phyloP scores from a whole-genome alignment of 2,113 vertebrate genomes.

The Electrona antarctica region DNA sequence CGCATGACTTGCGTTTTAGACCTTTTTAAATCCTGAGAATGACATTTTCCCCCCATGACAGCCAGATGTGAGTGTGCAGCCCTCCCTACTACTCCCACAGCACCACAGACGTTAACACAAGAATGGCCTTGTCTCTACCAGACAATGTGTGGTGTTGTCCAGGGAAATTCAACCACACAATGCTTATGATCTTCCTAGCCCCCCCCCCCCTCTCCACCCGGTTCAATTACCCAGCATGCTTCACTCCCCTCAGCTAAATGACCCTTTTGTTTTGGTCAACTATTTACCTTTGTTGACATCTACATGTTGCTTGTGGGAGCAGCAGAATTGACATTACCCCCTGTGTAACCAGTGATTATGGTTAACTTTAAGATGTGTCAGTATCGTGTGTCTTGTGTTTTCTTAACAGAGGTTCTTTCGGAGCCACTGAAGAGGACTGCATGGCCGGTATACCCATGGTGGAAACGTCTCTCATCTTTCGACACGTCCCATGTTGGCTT shows the following conservation, averaged over 20 bases:
- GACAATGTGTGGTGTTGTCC: slow-evolving; percentile 69
- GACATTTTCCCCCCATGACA: slow-evolving; percentile 20
- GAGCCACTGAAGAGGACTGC: slow-evolving; percentile 4
- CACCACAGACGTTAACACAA: slow-evolving; percentile 51
- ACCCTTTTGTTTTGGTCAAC: slow-evolving; percentile 51
- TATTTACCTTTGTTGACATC: slow-evolving; percentile 53
- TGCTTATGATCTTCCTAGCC: slow-evolving; percentile 43
- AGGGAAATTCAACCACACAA: slow-evolving; percentile 50
- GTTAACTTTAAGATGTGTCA: background rate
- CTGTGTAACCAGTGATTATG: background rate
- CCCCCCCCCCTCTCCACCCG: slow-evolving; percentile 5
- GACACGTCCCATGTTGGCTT: background rate
- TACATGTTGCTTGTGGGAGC: slow-evolving; percentile 29
- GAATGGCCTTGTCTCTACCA: slow-evolving; percentile 59
- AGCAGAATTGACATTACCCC: slow-evolving; percentile 2
- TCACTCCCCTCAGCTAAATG: slow-evolving; percentile 48
- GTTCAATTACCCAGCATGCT: slow-evolving; percentile 70
- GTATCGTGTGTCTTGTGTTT: slow-evolving; percentile 12
- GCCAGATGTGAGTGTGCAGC: background rate
- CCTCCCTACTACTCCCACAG: slow-evolving; percentile 21
- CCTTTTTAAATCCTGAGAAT: slow-evolving; percentile 25
- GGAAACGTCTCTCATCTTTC: background rate
- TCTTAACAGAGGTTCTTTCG: slow-evolving; percentile 63
- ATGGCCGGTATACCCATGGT: background rate
- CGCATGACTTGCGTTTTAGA: slow-evolving; percentile 4